Percentiles rank a stretch among this genome's conserved stretches.
These are phyloP conservation scores for Pogonocherus hispidulus DNA, from an alignment of 2,888 invertebrate genomes.

Conservation along the genomic window DNA sequence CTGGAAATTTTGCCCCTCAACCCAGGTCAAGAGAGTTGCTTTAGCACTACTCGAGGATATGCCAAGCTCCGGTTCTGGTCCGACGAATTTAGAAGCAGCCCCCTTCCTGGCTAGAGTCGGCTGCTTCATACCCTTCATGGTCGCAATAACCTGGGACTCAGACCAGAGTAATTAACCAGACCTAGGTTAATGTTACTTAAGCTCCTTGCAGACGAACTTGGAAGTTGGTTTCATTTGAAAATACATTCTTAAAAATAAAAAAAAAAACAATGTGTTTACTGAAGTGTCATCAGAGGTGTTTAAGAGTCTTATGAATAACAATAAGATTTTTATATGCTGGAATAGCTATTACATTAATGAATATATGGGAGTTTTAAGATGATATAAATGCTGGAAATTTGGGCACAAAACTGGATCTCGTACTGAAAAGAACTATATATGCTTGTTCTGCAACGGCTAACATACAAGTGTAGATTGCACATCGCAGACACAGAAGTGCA, in stretches of 20 bases:
- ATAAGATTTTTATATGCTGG: slow-evolving; percentile 25
- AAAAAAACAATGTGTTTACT: slow-evolving; percentile 23
- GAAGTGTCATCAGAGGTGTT: slow-evolving; percentile 26
- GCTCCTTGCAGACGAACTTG: not conserved
- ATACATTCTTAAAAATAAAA: slow-evolving; percentile 30
- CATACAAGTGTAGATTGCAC: not conserved
- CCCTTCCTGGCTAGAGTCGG: too few species aligned
- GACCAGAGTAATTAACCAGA: too few species aligned
- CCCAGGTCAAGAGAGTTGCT: too few species aligned
- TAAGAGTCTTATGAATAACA: not conserved
- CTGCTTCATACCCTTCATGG: too few species aligned
- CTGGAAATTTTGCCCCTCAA: too few species aligned
- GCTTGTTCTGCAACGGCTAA: not conserved
- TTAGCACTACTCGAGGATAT: too few species aligned
- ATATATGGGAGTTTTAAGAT: slow-evolving; percentile 31
- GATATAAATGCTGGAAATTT: slow-evolving; percentile 37
- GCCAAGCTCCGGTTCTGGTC: too few species aligned
- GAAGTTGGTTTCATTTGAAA: slow-evolving; percentile 24
- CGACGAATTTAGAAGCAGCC: too few species aligned
- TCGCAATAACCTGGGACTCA: too few species aligned
- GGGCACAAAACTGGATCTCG: slow-evolving; percentile 23
- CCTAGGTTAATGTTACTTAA: slow-evolving; percentile 14
- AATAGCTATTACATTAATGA: slow-evolving; percentile 24
- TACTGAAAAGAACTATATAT: not conserved
- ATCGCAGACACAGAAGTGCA: not conserved